phyloP scores from a whole-genome alignment of 2,888 invertebrate species.

The Campoplex capitator region DNA sequence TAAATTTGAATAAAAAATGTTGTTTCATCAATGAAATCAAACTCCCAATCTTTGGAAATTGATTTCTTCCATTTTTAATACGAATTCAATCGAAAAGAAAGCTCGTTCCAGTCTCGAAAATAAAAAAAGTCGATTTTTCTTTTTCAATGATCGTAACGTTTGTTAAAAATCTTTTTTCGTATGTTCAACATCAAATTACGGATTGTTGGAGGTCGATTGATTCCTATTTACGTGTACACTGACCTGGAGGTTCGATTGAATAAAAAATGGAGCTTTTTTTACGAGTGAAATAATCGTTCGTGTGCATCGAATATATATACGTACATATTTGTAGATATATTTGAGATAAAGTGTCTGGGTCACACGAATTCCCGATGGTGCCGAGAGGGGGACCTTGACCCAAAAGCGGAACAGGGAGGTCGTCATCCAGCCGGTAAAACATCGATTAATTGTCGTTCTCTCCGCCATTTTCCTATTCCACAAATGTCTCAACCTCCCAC shows the following conservation, averaged over 20 bases:
- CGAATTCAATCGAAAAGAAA: no score
- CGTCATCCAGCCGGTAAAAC: slow-evolving; percentile 26
- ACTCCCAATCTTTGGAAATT: no score
- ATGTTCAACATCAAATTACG: no score
- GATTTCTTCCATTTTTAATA: no score
- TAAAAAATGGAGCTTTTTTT: neutral
- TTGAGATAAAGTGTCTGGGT: slow-evolving; percentile 26
- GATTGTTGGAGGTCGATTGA: neutral
- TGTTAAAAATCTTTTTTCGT: no score
- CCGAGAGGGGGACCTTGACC: slow-evolving; percentile 46
- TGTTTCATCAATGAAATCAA: no score
- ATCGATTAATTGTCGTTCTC: slow-evolving; percentile 36
- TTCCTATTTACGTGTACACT: neutral
- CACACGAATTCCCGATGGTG: slow-evolving; percentile 40
- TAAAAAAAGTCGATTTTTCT: no score
- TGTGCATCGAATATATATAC: neutral
- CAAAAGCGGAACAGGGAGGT: slow-evolving; percentile 23
- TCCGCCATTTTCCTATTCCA: slow-evolving; percentile 3
- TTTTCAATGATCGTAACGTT: no score
- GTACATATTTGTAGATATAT: slow-evolving; percentile 3
- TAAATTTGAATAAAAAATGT: no score
- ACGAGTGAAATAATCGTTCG: neutral
- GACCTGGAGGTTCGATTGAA: no score
- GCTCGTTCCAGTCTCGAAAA: no score
- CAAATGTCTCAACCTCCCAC: slow-evolving; percentile 14